Base-by-base conservation (phyloP, 2,113 vertebrate genomes). In the Protobothrops flavoviridis region DNA sequence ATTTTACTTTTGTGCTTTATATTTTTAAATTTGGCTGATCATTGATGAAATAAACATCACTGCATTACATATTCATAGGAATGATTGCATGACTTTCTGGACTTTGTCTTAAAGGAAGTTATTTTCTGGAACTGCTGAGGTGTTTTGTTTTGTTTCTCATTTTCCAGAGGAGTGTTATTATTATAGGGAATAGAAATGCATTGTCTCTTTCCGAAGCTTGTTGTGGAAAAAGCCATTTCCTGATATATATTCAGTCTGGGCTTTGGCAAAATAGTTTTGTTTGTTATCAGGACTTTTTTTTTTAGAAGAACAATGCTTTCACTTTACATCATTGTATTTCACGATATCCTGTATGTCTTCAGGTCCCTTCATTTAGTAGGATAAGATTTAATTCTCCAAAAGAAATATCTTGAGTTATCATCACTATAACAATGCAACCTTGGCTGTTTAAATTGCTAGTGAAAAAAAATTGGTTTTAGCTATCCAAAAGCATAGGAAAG, bases 271-370 rank as follows among this genome's bases (percentile, higher is more conserved):
- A 90, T 93, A 85, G 88, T 90, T 81, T 95, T 93, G 59, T 89
- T 93, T 93, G 59, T 43, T 93, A 55, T 85, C 85, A 85, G 90
- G 91, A 64, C 39, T 48, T 91, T 91, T 93, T 91, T n/a, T n/a
- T 9, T 45, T 45, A 64, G 24, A 92, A 91, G 85, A 93, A 39
- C 91, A 88, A 15, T 88, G 92, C 93, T 94, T 96, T 94, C 0
- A 29, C 89, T 95, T 96, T 92, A 48, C 11, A 91, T 95, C 94
- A 57, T 94, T 95, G 88, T 94, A 92, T 95, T 95, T 95, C 94
- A 91, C 91, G 64, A 20, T 94, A 94, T 93, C 95, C 95, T 96
- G 94, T 93, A 89, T 26, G 26, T 91, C 90, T 95, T 0, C 0
- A 29, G 48, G 33, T 21, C n/a, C n/a, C 13, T 91, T 52, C 48